Percentiles rank a stretch among this genome's conserved stretches.
These are phyloP conservation scores for Acanthiza pusilla DNA, from an alignment of 2,797 vertebrate species.

Conservation along the genomic window DNA sequence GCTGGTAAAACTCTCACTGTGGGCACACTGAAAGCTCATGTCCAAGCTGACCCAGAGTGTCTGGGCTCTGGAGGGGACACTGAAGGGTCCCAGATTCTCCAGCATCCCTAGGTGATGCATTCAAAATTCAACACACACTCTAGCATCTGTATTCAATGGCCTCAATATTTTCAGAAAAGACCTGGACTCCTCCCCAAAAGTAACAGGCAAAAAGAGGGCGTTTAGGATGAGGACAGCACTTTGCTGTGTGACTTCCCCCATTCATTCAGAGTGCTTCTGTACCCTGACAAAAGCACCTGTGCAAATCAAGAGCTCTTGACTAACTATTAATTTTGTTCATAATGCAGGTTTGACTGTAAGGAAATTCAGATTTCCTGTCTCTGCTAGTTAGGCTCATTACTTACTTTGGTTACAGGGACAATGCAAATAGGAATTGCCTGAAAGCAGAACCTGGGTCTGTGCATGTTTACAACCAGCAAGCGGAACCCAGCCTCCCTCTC, in stretches of 20 bases:
- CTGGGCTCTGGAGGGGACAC: not conserved
- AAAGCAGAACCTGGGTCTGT: not conserved
- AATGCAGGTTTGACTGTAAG: not conserved
- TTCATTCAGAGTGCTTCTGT: not conserved
- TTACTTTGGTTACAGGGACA: not conserved
- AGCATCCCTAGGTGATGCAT: not conserved
- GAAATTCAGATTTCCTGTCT: not conserved
- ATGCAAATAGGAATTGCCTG: not conserved
- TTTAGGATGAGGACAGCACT: not conserved
- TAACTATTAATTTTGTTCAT: not conserved
- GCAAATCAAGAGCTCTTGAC: not conserved
- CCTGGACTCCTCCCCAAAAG: not conserved
- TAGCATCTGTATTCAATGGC: not conserved
- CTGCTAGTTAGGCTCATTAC: not conserved
- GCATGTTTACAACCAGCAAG: not conserved
- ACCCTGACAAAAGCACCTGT: not conserved
- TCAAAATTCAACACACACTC: not conserved
- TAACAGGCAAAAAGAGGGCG: fast-evolving
- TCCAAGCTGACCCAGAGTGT: not conserved
- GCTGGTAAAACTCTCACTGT: not conserved
- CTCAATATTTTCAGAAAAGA: not conserved
- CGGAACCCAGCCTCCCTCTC: not conserved
- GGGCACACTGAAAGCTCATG: not conserved
- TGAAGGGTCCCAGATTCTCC: not conserved
- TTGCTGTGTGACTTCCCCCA: not conserved